A percentile compares a stretch with the other conserved stretches of the same genome.
Evolutionary conservation across 2,888 invertebrate genomes (phyloP).

Genomic region (Escarpia spicata): DNA sequence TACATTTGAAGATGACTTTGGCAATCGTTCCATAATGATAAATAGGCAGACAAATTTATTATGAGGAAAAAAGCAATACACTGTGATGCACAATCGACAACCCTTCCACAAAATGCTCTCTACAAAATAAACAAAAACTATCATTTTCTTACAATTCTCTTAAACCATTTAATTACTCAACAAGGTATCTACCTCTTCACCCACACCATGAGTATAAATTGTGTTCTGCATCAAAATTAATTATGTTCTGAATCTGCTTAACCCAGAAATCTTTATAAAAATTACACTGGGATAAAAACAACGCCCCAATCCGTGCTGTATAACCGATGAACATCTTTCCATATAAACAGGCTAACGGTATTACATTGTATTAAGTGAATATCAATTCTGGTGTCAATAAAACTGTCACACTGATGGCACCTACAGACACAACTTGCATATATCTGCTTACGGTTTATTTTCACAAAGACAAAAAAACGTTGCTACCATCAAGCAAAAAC

Average conservation of each 20-base stretch:
- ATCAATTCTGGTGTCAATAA: neutral
- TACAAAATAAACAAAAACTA: neutral
- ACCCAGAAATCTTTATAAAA: neutral
- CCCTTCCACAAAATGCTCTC: neutral
- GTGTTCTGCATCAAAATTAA: too few species aligned
- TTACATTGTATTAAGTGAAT: neutral
- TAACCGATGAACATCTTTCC: neutral
- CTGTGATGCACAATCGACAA: neutral
- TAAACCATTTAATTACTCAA: neutral
- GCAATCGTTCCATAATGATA: too few species aligned
- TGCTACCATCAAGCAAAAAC: neutral
- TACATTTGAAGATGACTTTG: too few species aligned
- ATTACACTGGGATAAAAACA: neutral
- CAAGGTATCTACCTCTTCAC: neutral
- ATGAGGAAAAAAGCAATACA: neutral
- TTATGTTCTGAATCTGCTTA: too few species aligned
- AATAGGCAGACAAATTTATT: neutral
- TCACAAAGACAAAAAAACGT: neutral
- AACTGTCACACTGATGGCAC: neutral
- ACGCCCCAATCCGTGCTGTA: neutral
- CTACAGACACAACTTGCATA: neutral
- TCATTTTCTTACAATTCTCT: neutral
- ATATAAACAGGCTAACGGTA: neutral
- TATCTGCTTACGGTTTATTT: neutral
- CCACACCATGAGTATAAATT: neutral